These are phyloP conservation scores for Prionailurus bengalensis DNA, from an alignment of 2,113 vertebrate genomes.

Conservation along the genomic window DNA sequence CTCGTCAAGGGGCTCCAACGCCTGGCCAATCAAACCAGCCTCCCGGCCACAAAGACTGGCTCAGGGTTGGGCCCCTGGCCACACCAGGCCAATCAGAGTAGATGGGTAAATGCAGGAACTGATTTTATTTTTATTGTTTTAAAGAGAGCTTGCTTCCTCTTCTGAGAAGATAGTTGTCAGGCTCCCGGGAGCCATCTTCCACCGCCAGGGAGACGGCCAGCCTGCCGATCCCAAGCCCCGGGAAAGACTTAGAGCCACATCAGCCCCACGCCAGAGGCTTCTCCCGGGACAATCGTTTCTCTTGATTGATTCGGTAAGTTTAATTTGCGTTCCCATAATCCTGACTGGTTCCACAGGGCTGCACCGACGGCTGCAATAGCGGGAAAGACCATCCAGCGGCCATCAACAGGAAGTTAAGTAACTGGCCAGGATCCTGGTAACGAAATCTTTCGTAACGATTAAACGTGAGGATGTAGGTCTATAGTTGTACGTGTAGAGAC, in stretches of 20 bases:
- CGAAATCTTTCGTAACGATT: neutral
- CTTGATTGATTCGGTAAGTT: neutral
- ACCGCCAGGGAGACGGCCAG: neutral
- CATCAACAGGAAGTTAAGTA: neutral
- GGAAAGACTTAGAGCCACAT: too few species aligned
- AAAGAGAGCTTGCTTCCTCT: neutral
- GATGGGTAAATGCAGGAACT: neutral
- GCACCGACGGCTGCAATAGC: neutral
- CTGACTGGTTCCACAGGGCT: neutral
- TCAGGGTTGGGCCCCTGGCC: neutral
- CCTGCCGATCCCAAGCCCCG: neutral
- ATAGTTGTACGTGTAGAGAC: neutral
- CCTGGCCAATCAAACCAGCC: neutral
- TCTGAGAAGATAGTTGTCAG: neutral
- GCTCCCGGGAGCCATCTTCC: neutral
- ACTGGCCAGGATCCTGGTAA: neutral
- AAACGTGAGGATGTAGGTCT: neutral
- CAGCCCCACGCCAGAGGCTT: neutral
- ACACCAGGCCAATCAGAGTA: neutral
- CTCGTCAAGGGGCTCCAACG: neutral
- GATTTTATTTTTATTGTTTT: too few species aligned
- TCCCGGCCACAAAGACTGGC: neutral
- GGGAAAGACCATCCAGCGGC: neutral
- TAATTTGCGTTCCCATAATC: neutral
- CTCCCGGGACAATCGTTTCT: neutral